Base-by-base conservation (phyloP, 37 sponge, comb jelly and placozoan species). In the Geodia barretti region DNA sequence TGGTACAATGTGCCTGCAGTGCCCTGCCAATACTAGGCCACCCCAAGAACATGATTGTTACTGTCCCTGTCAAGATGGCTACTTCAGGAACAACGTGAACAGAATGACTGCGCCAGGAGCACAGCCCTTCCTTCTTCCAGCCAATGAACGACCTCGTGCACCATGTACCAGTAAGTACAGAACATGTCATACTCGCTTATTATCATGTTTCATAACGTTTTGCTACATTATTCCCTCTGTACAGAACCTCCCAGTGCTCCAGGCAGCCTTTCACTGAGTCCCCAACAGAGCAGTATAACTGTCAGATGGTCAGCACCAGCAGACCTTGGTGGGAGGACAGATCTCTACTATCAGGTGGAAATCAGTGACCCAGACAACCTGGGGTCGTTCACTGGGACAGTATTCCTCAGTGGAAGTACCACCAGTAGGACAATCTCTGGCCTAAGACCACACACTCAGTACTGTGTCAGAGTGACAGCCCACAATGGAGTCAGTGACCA, bases 401-500 rank as follows among this genome's bases (percentile, higher is more conserved):
- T n/a, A n/a, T n/a, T n/a, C n/a, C n/a, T n/a, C n/a, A n/a, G n/a
- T n/a, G n/a, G n/a, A n/a, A n/a, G n/a, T n/a, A n/a, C n/a, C n/a
- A n/a, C n/a, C n/a, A n/a, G n/a, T n/a, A n/a, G n/a, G n/a, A n/a
- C n/a, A n/a, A n/a, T n/a, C n/a, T n/a, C n/a, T n/a, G 14, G 28
- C 28, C n/a, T 72, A 34, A 20, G 14, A 2, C 42, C 73, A 24
- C 42, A 43, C 73, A 72, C 73, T 20, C n/a, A 41, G 3, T 72
- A 72, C 42, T 1, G 24, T 9, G 8, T 72, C 25, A 39, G n/a
- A 39, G 73, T 72, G 42, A 72, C 73, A 41, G 42, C 73, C 25
- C 73, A 72, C 43, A 72, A 72, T 72, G 73, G 73, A 2, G 73
- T 72, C 19, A 72, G 73, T 39, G 73, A 72, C 24, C 73, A 72